Evolutionary conservation across 2,888 invertebrate species (phyloP).

Genomic region (Heliconius aoede): DNA sequence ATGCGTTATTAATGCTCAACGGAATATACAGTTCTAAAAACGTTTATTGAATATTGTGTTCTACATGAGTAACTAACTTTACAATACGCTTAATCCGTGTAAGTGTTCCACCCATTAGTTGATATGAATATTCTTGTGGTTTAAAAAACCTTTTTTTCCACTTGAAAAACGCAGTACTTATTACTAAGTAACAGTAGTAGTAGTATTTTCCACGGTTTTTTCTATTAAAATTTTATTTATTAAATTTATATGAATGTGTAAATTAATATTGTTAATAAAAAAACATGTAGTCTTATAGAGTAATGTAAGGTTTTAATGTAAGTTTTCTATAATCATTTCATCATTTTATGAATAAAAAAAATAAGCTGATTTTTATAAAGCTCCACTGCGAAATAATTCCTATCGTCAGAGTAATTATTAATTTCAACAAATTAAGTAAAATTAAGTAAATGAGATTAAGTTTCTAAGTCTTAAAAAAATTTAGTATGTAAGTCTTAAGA

Average conservation of each 20-base stretch:
- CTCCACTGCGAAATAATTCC: conserved; percentile 20
- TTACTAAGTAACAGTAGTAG: not conserved
- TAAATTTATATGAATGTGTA: not conserved
- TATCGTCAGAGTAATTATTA: conserved; percentile 32
- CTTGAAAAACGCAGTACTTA: conserved; percentile 1
- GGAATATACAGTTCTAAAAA: not conserved
- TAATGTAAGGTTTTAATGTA: not conserved
- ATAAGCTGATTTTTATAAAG: not conserved
- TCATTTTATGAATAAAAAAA: not conserved
- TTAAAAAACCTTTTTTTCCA: conserved; percentile 17
- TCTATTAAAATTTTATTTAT: not conserved
- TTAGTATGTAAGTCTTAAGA: conserved; percentile 26
- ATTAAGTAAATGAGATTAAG: conserved; percentile 39
- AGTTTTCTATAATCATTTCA: not conserved
- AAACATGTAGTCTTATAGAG: not conserved
- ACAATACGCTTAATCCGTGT: conserved; percentile 12
- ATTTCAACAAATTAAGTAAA: conserved; percentile 36
- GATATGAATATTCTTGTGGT: conserved; percentile 24
- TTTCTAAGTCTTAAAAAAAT: conserved; percentile 22
- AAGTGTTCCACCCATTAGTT: conserved; percentile 19
- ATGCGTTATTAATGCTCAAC: not conserved
- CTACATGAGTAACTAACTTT: conserved; percentile 15
- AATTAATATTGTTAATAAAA: not conserved
- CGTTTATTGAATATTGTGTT: not conserved
- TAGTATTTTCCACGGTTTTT: not conserved